Base-by-base conservation (phyloP, 2,888 invertebrate genomes). In the Callimorpha dominula region DNA sequence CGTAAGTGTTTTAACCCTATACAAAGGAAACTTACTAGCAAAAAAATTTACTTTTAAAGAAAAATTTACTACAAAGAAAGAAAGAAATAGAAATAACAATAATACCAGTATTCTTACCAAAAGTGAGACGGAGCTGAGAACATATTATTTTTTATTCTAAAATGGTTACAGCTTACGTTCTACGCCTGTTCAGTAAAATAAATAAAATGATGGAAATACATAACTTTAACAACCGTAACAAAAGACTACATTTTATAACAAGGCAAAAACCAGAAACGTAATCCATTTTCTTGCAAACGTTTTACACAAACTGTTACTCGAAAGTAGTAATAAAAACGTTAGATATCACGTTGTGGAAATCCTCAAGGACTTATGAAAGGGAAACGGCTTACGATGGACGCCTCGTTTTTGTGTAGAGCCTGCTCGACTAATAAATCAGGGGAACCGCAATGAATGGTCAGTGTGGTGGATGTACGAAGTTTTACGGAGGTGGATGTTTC, bases 391-490 rank as follows among this genome's bases (percentile, higher is more conserved):
- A 89, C 88, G 86, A 63, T 76, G 82, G 86, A 49, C 75, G 78
- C 81, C 77, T 75, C 72, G 86, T 91, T 92, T 93, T 92, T 92
- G 90, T 85, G 57, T 46, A 87, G 87, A 71, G 77, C 81, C 80
- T 78, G 78, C 81, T 86, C 79, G 77, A 76, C 71, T 73, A 82
- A 93, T 93, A 93, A 93, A 93, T 93, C 91, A 91, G 87, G 83
- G 78, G 75, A 82, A 81, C 85, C 87, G 82, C 81, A 81, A 80
- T 86, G 86, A 81, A 80, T 86, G 87, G 87, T 83, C 86, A 84
- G 75, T 42, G 50, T 74, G 70, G 73, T 78, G 76, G 72, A 79
- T 65, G 20, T 60, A 74, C 43, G 75, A 85, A 78, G 52, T 43
- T 62, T 60, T 71, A 65, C 65, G 11, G 64, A 63, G 52, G 50